Evolutionary conservation across 2,113 vertebrate species (phyloP).

Genomic region (Andinoacara biseriatus): DNA sequence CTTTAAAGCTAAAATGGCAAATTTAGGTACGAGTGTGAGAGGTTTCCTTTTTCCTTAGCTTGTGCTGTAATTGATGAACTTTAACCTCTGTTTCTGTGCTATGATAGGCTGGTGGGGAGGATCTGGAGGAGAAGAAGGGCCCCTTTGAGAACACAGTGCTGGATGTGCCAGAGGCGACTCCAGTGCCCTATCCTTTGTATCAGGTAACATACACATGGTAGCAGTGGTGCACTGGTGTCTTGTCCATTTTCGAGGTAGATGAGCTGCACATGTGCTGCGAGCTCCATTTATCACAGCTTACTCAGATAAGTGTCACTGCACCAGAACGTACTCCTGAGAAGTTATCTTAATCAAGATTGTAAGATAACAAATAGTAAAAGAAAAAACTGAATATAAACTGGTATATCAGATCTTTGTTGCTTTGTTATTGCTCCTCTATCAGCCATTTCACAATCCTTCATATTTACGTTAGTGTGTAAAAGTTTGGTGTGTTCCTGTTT

Average conservation of each 20-base stretch:
- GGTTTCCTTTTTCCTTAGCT: background rate
- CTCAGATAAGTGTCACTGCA: background rate
- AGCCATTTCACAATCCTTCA: background rate
- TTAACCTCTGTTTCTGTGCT: conserved; percentile 34
- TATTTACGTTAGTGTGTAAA: background rate
- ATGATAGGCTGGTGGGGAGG: conserved; percentile 67
- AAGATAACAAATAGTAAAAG: background rate
- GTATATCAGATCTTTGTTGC: background rate
- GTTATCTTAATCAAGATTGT: background rate
- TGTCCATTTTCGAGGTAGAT: background rate
- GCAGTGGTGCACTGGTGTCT: background rate
- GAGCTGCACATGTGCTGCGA: background rate
- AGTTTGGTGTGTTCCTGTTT: background rate
- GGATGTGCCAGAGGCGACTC: conserved; percentile 74
- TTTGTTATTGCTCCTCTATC: background rate
- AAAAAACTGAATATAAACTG: background rate
- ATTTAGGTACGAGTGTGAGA: conserved; percentile 4
- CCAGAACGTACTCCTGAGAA: background rate
- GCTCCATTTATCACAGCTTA: background rate
- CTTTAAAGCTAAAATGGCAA: background rate
- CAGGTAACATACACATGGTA: conserved; percentile 66
- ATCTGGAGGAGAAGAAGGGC: conserved; percentile 76
- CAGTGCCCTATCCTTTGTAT: conserved; percentile 70
- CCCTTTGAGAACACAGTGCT: conserved; percentile 66
- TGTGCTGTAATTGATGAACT: background rate